Base-by-base conservation (phyloP, 2,888 invertebrate species). In the Lasioglossum villosulum region DNA sequence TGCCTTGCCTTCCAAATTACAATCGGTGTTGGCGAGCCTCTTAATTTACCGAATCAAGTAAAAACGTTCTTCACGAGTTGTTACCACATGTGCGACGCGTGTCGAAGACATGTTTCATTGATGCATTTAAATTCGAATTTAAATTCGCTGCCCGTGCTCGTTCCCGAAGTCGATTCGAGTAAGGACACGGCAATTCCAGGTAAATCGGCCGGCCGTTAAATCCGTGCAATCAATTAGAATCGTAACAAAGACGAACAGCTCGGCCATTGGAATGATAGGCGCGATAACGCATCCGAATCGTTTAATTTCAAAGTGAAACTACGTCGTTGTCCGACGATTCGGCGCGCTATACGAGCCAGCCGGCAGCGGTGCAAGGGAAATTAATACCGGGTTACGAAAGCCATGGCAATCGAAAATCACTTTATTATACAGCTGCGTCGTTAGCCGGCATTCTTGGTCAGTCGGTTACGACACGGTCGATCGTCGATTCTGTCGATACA, bases 381-480 rank as follows among this genome's bases (percentile, higher is more conserved):
- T 80, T 76, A 76, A 70, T 80, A 75, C 16, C 23, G 34, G n/a
- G n/a, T 82, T 78, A 73, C 52, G 72, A 78, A 39, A 72, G 71
- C 42, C 42, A 14, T 27, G 71, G 42, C 71, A 71, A 71, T 71
- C 71, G 71, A 71, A 71, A 71, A 42, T 73, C 48, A n/a, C 48
- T 19, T 63, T 59, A 72, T 78, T 59, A 19, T 45, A 42, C 56
- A 14, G 19, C 48, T 16, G 23, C 78, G 39, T 78, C 45, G 42
- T 37, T 63, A 79, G 34, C 19, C 37, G 34, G 45, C 59, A 79
- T 63, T 63, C 34, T 63, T 4, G 16, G n/a, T 23, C 19, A n/a
- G 42, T 12, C 56, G 71, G 39, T 59, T 42, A 23, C 56, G 56
- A 23, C 72, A 48, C 27, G n/a, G 4, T 59, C 72, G 16, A 12